phyloP scores from a whole-genome alignment of 2,113 vertebrate genomes.

The Pseudopodoces humilis region DNA sequence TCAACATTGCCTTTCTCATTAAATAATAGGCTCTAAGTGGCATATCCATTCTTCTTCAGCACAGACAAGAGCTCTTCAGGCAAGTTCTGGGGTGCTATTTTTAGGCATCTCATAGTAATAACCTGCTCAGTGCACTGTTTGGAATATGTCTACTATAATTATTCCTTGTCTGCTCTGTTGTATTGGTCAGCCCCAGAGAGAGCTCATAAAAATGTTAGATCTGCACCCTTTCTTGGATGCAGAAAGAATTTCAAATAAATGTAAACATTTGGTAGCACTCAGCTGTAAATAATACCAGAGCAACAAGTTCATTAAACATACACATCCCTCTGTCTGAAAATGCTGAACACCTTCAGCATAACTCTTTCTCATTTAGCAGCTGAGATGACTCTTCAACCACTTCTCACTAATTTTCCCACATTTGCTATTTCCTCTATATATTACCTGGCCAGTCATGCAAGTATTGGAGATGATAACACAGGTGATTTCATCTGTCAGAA shows the following conservation, averaged over 20 bases:
- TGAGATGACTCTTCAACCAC: not conserved
- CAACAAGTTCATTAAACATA: not conserved
- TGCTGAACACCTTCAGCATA: not conserved
- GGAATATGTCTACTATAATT: slow-evolving; percentile 23
- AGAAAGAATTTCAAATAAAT: not conserved
- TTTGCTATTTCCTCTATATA: not conserved
- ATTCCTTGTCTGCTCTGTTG: slow-evolving; percentile 18
- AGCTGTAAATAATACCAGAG: not conserved
- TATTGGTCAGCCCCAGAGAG: not conserved
- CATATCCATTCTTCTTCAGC: slow-evolving; percentile 32
- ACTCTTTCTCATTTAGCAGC: not conserved
- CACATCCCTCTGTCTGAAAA: not conserved
- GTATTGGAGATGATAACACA: not conserved
- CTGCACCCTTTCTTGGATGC: not conserved
- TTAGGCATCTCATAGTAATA: slow-evolving; percentile 29
- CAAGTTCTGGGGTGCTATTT: slow-evolving; percentile 37
- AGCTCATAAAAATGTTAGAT: not conserved
- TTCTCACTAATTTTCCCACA: not conserved
- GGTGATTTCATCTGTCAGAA: not conserved
- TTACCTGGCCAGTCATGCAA: not conserved
- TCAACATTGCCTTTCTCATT: slow-evolving; percentile 54
- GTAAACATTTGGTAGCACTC: not conserved
- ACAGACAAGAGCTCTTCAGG: slow-evolving; percentile 37
- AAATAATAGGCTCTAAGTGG: slow-evolving; percentile 56
- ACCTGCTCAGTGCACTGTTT: not conserved